phyloP scores from a whole-genome alignment of 2,888 invertebrate species.

The Mythimna albipuncta region DNA sequence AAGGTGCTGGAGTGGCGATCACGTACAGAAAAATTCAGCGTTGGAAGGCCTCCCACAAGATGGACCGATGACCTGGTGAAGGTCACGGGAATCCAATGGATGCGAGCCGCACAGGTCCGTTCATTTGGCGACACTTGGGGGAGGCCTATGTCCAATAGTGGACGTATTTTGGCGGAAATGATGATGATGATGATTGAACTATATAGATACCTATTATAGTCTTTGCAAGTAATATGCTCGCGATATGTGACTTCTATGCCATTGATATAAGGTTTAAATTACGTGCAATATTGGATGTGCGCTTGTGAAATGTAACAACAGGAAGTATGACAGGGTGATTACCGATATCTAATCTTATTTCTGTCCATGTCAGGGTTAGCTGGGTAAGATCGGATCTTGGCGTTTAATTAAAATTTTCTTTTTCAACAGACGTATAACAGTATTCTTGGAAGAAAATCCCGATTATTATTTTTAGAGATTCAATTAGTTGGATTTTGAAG shows the following conservation, averaged over 20 bases:
- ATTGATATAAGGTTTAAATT: slow-evolving; percentile 8
- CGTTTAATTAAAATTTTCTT: slow-evolving; percentile 43
- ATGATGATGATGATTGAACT: no score
- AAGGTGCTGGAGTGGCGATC: no score
- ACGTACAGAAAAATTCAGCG: no score
- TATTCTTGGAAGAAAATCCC: slow-evolving; percentile 8
- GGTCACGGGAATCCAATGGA: no score
- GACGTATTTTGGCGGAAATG: no score
- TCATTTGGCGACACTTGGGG: no score
- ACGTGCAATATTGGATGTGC: background rate
- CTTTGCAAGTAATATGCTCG: background rate
- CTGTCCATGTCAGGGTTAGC: slow-evolving; percentile 41
- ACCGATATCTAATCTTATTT: slow-evolving; percentile 48
- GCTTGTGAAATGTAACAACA: background rate
- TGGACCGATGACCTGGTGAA: no score
- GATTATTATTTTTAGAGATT: slow-evolving; percentile 25
- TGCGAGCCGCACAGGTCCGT: no score
- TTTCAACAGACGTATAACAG: slow-evolving; percentile 16
- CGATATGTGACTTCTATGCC: background rate
- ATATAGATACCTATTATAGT: background rate
- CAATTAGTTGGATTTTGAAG: slow-evolving; percentile 22
- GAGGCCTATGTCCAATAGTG: no score
- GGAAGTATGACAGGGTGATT: slow-evolving; percentile 24
- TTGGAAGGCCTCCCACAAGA: no score
- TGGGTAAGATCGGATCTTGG: slow-evolving; percentile 26